These are phyloP conservation scores for Paedocypris micromegethes DNA, from an alignment of 2,797 vertebrate genomes.

Conservation along the genomic window DNA sequence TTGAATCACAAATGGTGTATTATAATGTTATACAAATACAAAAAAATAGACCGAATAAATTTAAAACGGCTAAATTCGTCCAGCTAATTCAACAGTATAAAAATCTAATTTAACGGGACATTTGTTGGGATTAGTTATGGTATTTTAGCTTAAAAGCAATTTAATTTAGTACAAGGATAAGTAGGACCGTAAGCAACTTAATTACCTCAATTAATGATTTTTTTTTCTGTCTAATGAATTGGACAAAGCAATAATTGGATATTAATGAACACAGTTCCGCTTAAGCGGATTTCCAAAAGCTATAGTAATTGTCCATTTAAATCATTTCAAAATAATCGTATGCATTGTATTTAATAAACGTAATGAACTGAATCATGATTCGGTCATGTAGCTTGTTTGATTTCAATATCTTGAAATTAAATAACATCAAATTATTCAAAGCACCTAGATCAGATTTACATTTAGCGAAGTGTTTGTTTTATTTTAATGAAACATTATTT, in stretches of 20 bases:
- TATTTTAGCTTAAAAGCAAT: constrained; percentile 70
- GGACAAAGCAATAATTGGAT: constrained; percentile 89
- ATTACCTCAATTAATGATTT: constrained; percentile 92
- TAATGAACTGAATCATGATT: no score
- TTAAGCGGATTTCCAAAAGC: constrained; percentile 51
- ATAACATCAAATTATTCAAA: no score
- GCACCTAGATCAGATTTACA: no score
- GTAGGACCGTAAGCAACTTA: constrained; percentile 80
- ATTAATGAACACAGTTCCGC: constrained; percentile 92
- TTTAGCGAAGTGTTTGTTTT: no score
- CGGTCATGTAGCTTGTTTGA: no score
- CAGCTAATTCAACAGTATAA: no score
- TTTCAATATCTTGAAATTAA: no score
- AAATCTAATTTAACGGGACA: neutral
- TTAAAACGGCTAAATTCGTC: neutral
- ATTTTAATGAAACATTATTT: no score
- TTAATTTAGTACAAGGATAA: constrained; percentile 75
- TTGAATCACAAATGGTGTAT: neutral
- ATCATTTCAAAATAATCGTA: neutral
- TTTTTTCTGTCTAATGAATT: constrained; percentile 97
- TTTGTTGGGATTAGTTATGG: constrained; percentile 60
- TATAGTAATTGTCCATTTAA: neutral
- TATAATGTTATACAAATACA: neutral
- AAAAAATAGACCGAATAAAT: neutral
- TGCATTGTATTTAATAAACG: neutral